Evolutionary conservation across 2,888 invertebrate genomes (phyloP).

Genomic region (Dasypolia templi): DNA sequence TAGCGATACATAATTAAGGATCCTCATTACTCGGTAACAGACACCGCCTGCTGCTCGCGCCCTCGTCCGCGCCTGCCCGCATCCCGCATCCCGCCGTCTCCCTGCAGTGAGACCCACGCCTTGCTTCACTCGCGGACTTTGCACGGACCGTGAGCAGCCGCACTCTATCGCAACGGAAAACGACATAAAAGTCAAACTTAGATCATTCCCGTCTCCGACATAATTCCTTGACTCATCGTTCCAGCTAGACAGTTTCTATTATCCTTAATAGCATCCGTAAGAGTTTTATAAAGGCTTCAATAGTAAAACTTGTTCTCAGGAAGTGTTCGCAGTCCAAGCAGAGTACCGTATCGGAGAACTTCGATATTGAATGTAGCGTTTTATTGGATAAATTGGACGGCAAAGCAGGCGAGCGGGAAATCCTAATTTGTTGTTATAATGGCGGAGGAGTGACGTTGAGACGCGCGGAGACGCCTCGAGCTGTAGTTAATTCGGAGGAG

Average conservation of each 20-base stretch:
- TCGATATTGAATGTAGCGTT: constrained; percentile 86
- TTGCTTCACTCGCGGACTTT: constrained; percentile 63
- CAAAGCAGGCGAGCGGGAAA: constrained; percentile 72
- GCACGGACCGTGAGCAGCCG: constrained; percentile 67
- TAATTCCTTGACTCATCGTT: constrained; percentile 87
- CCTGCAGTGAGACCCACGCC: constrained; percentile 55
- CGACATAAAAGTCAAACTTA: constrained; percentile 86
- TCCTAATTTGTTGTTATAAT: constrained; percentile 73
- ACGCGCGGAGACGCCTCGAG: constrained; percentile 59
- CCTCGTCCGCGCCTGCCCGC: constrained; percentile 48
- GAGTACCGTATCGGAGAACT: constrained; percentile 81
- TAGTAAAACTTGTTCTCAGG: constrained; percentile 86
- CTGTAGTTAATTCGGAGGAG: constrained; percentile 74
- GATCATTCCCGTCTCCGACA: constrained; percentile 85
- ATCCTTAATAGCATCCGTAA: constrained; percentile 89
- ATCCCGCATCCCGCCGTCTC: constrained; percentile 42
- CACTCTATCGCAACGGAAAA: constrained; percentile 70
- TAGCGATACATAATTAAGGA: constrained; percentile 90
- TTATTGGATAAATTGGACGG: constrained; percentile 85
- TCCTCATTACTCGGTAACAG: constrained; percentile 87
- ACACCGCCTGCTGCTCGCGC: constrained; percentile 71
- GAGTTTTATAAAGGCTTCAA: constrained; percentile 89
- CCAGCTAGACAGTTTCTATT: constrained; percentile 87
- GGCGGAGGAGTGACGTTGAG: constrained; percentile 63
- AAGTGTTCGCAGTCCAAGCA: constrained; percentile 85